Percentiles rank a stretch among this genome's conserved stretches.
phyloP scores from a whole-genome alignment of 2,888 invertebrate genomes.

The Tromatobia lineatoria region DNA sequence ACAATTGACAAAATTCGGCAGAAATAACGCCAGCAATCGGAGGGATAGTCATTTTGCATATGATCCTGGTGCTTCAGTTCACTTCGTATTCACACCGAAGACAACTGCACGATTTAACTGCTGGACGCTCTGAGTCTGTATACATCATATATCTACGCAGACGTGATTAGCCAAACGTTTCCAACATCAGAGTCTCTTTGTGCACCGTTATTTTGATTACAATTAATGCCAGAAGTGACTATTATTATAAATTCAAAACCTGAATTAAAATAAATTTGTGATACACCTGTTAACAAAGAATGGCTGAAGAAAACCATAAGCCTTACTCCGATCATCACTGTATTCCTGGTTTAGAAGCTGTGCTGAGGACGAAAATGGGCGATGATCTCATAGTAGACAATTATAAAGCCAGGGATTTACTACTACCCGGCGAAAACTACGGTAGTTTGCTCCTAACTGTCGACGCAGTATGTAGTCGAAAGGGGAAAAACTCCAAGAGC shows the following conservation, averaged over 20 bases:
- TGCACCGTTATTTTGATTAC: too few species aligned
- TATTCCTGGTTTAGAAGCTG: conserved; percentile 74
- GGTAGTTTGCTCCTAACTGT: conserved; percentile 87
- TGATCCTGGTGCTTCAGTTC: too few species aligned
- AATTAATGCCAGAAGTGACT: not conserved
- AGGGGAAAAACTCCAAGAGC: conserved; percentile 62
- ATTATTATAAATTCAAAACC: not conserved
- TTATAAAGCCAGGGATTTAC: conserved; percentile 70
- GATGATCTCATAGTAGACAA: conserved; percentile 71
- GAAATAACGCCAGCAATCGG: too few species aligned
- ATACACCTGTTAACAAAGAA: not conserved
- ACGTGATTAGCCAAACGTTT: conserved; percentile 28
- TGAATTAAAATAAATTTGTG: not conserved
- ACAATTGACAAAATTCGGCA: too few species aligned
- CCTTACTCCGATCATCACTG: not conserved
- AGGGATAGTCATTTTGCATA: too few species aligned
- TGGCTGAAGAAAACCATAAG: conserved; percentile 9
- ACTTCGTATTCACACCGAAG: too few species aligned
- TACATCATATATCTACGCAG: too few species aligned
- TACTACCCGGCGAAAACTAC: conserved; percentile 88
- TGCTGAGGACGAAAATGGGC: conserved; percentile 75
- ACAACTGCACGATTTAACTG: too few species aligned
- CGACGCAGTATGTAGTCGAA: conserved; percentile 69
- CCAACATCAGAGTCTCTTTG: too few species aligned
- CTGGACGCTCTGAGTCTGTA: too few species aligned